Conservation (phyloP, 1,140 invertebrate species). For the Uloborus diversus region DNA sequence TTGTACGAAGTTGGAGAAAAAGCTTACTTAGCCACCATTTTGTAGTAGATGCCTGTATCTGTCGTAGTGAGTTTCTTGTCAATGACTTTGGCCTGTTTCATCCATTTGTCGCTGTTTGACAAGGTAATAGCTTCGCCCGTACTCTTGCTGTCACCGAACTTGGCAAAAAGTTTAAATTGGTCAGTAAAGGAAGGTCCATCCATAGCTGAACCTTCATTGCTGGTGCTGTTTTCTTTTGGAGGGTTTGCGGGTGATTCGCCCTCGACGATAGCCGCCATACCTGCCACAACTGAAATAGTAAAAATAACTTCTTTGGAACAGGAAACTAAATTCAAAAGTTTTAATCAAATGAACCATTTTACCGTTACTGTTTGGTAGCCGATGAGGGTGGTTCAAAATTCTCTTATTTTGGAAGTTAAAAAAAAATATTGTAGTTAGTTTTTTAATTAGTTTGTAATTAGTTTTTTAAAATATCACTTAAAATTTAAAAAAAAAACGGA, state of each 20-base stretch:
- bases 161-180: slow-evolving; percentile 77
- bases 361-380: too few species aligned
- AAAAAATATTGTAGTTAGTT: too few species aligned
- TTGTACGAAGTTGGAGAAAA: too few species aligned
- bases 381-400: too few species aligned
- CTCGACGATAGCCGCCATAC: slow-evolving; percentile 41
- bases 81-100: slow-evolving; percentile 93
- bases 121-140: slow-evolving; percentile 87
- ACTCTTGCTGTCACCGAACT: slow-evolving; percentile 87
- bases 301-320: too few species aligned
- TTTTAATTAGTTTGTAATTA: too few species aligned
- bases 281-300: background rate
- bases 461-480: too few species aligned
- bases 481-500: too few species aligned
- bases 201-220: background rate
- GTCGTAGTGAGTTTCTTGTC: slow-evolving; percentile 85
- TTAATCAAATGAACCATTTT: too few species aligned
- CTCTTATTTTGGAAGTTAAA: too few species aligned
- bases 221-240: background rate
- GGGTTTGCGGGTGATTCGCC: background rate
- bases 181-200: slow-evolving; percentile 62
- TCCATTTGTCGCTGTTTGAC: slow-evolving; percentile 92
- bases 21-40: slow-evolving; percentile 81
- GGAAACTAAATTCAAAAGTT: too few species aligned
- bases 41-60: slow-evolving; percentile 88